These are phyloP conservation scores for Tenrec ecaudatus DNA, from an alignment of 2,113 vertebrate genomes.

Conservation along the genomic window DNA sequence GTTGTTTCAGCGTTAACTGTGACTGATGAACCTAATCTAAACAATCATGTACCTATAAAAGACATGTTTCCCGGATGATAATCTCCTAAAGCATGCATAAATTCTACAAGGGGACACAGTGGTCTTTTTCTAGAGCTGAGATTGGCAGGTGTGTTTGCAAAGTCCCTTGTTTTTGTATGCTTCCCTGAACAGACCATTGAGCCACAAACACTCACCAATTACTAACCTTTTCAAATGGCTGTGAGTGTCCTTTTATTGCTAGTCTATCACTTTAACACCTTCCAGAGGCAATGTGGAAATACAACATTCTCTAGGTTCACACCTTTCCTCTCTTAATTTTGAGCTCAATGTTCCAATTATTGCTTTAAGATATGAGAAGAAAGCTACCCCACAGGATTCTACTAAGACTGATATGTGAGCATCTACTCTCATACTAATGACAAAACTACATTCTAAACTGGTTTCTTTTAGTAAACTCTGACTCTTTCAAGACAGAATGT, in stretches of 20 bases:
- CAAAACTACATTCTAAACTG: background rate
- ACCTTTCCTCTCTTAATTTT: constrained; percentile 6
- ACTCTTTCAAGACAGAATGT: background rate
- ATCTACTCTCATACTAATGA: background rate
- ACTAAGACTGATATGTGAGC: background rate
- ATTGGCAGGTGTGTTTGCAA: background rate
- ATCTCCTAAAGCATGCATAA: background rate
- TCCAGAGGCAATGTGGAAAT: background rate
- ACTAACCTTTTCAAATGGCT: constrained; percentile 29
- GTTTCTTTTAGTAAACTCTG: constrained; percentile 39
- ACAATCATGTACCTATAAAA: background rate
- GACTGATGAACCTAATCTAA: constrained; percentile 46
- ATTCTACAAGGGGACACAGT: background rate
- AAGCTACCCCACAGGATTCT: background rate
- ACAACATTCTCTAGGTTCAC: background rate
- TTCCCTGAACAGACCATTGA: background rate
- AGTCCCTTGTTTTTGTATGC: constrained; percentile 16
- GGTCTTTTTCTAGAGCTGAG: constrained; percentile 20
- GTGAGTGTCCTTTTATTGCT: constrained; percentile 41
- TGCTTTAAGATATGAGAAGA: background rate
- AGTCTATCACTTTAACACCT: constrained; percentile 49
- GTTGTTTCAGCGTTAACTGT: constrained; percentile 17
- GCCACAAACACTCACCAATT: background rate
- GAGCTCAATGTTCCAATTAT: background rate
- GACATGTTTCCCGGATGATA: constrained; percentile 49